A percentile compares a stretch with the other conserved stretches of the same genome.
Conservation (phyloP, 2,113 vertebrate genomes). For the Halichoeres trimaculatus region DNA sequence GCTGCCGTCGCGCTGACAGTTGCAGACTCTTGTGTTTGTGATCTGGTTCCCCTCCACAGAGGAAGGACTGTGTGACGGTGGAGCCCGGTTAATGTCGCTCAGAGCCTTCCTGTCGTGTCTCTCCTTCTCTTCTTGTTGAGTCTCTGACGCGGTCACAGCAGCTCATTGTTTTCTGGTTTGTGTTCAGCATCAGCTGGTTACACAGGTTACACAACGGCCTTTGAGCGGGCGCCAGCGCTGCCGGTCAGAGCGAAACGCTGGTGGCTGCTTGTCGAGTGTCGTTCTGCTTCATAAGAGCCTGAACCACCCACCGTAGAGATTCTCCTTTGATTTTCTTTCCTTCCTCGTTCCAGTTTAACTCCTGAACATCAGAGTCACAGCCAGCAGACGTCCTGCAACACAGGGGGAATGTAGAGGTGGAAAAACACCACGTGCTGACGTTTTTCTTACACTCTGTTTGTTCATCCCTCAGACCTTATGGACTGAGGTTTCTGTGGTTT, state of each 20-base stretch:
- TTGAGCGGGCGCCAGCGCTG: conserved; percentile 38
- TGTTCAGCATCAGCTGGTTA: conserved; percentile 49
- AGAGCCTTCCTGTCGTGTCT: conserved; percentile 63
- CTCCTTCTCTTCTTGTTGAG: conserved; percentile 49
- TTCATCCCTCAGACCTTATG: too few species aligned
- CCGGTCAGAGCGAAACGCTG: conserved; percentile 28
- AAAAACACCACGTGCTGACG: too few species aligned
- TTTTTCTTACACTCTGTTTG: too few species aligned
- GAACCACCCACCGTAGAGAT: conserved; percentile 11
- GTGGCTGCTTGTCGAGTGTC: conserved; percentile 21
- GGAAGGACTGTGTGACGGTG: conserved; percentile 60
- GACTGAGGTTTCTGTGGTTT: too few species aligned
- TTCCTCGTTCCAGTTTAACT: too few species aligned
- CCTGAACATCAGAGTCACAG: too few species aligned
- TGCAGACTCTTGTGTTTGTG: conserved; percentile 49
- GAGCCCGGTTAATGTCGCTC: conserved; percentile 50
- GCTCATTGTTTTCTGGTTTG: conserved; percentile 54
- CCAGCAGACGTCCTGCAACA: too few species aligned
- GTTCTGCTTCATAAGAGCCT: conserved; percentile 24
- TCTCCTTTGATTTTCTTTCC: too few species aligned
- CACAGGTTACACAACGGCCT: conserved; percentile 48
- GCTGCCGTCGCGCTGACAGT: conserved; percentile 36
- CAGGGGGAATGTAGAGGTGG: too few species aligned
- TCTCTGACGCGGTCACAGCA: conserved; percentile 54
- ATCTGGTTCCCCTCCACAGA: conserved; percentile 22